Conservation (phyloP, 2,113 vertebrate species). For the Naja naja region DNA sequence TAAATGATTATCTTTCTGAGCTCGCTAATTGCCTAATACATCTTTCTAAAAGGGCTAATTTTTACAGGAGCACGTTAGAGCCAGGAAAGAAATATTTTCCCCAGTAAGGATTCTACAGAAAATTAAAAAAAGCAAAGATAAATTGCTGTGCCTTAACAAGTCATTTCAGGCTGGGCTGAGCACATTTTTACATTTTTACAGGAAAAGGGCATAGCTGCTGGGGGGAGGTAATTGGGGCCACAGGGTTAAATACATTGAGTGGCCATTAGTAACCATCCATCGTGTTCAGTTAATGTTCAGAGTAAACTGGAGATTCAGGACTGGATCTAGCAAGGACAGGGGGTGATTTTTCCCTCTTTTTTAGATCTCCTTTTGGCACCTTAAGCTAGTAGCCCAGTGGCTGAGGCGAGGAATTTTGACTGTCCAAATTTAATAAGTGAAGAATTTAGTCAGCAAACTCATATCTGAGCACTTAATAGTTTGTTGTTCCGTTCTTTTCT, state of each 20-base stretch:
- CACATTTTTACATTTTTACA: background rate
- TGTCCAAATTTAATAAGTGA: background rate
- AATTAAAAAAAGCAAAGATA: background rate
- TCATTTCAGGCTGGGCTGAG: constrained; percentile 2
- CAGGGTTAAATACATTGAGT: constrained; percentile 1
- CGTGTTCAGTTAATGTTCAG: background rate
- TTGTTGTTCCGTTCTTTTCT: background rate
- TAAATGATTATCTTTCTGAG: constrained; percentile 7
- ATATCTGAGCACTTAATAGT: background rate
- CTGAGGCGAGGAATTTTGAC: background rate
- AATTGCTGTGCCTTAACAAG: background rate
- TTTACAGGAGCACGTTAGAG: background rate
- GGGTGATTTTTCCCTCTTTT: background rate
- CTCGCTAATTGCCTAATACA: constrained; percentile 35
- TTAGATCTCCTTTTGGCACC: background rate
- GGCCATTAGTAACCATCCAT: background rate
- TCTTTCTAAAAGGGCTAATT: constrained; percentile 20
- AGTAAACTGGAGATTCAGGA: background rate
- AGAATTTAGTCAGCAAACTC: background rate
- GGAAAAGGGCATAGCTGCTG: background rate
- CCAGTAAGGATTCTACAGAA: background rate
- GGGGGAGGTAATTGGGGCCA: background rate
- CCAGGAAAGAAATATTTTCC: constrained; percentile 13
- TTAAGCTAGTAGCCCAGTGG: background rate
- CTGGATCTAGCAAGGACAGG: background rate